Conservation (phyloP, 2,113 vertebrate genomes). For the Nettapus auritus region DNA sequence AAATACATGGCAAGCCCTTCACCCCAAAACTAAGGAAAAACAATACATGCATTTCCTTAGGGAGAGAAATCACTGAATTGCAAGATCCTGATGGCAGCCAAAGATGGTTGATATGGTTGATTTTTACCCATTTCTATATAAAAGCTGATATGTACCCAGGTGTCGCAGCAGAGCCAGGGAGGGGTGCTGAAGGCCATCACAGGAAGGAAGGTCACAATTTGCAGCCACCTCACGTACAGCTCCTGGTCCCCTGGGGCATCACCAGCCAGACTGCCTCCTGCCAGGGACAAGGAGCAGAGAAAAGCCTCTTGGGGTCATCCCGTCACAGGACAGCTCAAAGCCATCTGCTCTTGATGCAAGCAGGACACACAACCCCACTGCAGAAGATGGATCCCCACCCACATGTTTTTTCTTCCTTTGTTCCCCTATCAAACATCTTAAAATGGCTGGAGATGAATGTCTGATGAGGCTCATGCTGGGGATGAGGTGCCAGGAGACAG, state of each 20-base stretch:
- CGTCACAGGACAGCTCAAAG: rapidly evolving
- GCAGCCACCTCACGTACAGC: slow-evolving; percentile 90
- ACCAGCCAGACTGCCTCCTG: slow-evolving; percentile 83
- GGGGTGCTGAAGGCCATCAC: slow-evolving; percentile 88
- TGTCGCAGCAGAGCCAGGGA: slow-evolving; percentile 84
- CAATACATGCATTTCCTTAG: rapidly evolving
- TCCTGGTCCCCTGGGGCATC: slow-evolving; percentile 79
- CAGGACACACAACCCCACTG: rapidly evolving
- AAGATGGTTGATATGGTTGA: too few relatives aligned
- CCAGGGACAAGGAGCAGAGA: background rate
- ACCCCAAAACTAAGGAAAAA: background rate
- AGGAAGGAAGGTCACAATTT: slow-evolving; percentile 87
- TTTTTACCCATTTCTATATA: background rate
- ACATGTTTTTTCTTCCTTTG: rapidly evolving
- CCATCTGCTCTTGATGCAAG: rapidly evolving
- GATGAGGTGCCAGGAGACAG: background rate
- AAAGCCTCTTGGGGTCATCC: rapidly evolving
- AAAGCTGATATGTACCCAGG: slow-evolving; percentile 74
- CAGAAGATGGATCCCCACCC: background rate
- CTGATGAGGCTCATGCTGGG: background rate
- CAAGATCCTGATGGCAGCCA: rapidly evolving
- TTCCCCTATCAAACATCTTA: background rate
- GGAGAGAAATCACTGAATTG: background rate
- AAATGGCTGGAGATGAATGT: background rate
- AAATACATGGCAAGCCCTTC: background rate